Evolutionary conservation across 2,888 invertebrate genomes (phyloP).

Genomic region (Pristionchus exspectatus): DNA sequence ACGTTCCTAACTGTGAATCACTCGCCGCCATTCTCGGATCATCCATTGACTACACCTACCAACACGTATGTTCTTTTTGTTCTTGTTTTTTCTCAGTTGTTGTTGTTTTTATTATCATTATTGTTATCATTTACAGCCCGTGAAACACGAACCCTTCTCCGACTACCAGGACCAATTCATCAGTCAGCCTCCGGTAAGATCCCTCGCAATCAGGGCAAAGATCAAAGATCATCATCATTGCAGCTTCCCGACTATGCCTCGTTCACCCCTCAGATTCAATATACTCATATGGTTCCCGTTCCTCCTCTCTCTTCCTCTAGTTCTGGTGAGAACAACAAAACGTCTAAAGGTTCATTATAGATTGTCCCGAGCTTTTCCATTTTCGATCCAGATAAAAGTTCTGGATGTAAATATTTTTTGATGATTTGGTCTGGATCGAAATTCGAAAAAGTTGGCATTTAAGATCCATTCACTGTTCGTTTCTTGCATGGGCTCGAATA

Average conservation of each 20-base stretch:
- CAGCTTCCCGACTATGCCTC: conserved; percentile 63
- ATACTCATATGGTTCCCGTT: conserved; percentile 66
- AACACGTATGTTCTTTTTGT: conserved; percentile 34
- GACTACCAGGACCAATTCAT: conserved; percentile 61
- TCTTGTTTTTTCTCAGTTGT: background rate
- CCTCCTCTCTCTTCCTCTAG: conserved; percentile 56
- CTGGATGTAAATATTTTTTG: too few relatives aligned
- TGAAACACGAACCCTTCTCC: conserved; percentile 67
- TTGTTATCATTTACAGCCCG: conserved; percentile 39
- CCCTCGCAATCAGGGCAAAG: background rate
- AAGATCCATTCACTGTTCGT: background rate
- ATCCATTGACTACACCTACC: conserved; percentile 61
- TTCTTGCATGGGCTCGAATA: background rate
- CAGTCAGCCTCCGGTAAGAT: conserved; percentile 49
- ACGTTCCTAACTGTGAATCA: conserved; percentile 63
- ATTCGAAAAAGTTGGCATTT: background rate
- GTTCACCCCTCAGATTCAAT: conserved; percentile 60
- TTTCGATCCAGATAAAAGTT: background rate
- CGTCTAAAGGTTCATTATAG: background rate
- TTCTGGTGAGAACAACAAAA: conserved; percentile 38
- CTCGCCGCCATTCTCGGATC: conserved; percentile 68
- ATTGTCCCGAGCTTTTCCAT: background rate
- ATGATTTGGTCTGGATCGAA: too few relatives aligned
- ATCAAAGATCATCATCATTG: conserved; percentile 25
- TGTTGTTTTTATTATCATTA: background rate